Conservation (phyloP, 2,888 invertebrate species). For the Camptogramma bilineatum region DNA sequence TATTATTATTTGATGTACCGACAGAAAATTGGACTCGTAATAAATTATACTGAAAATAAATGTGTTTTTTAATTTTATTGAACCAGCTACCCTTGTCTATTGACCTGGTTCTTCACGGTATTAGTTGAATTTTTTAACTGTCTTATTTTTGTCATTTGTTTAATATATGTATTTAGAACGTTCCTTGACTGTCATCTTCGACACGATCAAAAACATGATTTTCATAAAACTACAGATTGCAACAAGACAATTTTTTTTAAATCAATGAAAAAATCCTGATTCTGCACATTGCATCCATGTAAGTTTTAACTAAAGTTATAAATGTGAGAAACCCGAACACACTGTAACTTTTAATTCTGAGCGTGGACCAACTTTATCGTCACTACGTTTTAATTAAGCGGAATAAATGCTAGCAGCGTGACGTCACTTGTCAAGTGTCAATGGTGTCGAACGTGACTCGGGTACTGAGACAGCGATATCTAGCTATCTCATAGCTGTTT, state of each 20-base stretch:
- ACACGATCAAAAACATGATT: neutral
- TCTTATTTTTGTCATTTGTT: too few relatives aligned
- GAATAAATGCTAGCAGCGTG: slow-evolving; percentile 53
- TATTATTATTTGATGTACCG: too few relatives aligned
- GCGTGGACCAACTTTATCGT: slow-evolving; percentile 34
- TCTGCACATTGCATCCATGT: neutral
- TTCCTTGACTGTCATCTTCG: too few relatives aligned
- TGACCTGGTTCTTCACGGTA: too few relatives aligned
- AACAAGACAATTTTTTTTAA: too few relatives aligned
- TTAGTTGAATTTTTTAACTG: too few relatives aligned
- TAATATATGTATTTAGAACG: too few relatives aligned
- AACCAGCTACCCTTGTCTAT: too few relatives aligned
- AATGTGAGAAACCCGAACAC: neutral
- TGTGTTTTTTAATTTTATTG: too few relatives aligned
- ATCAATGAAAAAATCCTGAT: slow-evolving; percentile 10
- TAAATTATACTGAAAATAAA: too few relatives aligned
- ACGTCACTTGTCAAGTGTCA: slow-evolving; percentile 48
- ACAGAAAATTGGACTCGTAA: too few relatives aligned
- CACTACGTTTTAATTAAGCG: slow-evolving; percentile 49
- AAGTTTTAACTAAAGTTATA: neutral
- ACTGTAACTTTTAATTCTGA: slow-evolving; percentile 16
- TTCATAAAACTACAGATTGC: too few relatives aligned
- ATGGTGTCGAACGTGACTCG: slow-evolving; percentile 53
- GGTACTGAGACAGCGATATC: slow-evolving; percentile 41
- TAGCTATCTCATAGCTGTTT: slow-evolving; percentile 37